Conservation (phyloP, 2,888 invertebrate genomes). For the Vanessa cardui region DNA sequence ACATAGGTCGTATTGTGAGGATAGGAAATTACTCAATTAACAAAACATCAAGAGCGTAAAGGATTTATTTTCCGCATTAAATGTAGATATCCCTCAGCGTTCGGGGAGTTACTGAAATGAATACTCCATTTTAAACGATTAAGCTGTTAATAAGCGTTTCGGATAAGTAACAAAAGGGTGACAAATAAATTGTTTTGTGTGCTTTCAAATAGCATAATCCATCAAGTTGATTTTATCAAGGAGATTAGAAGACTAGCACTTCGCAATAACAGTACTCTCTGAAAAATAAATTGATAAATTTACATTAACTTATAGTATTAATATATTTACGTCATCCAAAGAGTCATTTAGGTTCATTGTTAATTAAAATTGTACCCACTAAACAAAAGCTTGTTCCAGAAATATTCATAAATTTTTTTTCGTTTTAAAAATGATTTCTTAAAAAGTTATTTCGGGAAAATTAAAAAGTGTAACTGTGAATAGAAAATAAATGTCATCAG, state of each 20-base stretch:
- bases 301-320: background rate
- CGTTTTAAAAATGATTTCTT: no score
- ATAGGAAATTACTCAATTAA: conserved; percentile 41
- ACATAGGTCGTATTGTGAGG: conserved; percentile 30
- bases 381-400: no score
- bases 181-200: conserved; percentile 71
- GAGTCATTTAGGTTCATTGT: background rate
- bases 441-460: no score
- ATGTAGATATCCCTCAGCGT: conserved; percentile 37
- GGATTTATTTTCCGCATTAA: conserved; percentile 37
- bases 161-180: conserved; percentile 68
- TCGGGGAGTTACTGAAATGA: conserved; percentile 43
- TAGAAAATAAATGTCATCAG: no score
- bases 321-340: background rate
- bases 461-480: no score
- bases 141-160: conserved; percentile 72
- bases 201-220: conserved; percentile 52
- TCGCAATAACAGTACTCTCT: background rate
- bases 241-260: conserved; percentile 25
- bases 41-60: conserved; percentile 39
- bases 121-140: conserved; percentile 70
- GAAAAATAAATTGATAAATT: conserved; percentile 7
- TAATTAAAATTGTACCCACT: background rate
- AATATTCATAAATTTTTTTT: no score
- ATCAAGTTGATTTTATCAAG: conserved; percentile 44